These are phyloP conservation scores for Dasypus novemcinctus DNA, from an alignment of 2,113 vertebrate genomes.

Conservation along the genomic window DNA sequence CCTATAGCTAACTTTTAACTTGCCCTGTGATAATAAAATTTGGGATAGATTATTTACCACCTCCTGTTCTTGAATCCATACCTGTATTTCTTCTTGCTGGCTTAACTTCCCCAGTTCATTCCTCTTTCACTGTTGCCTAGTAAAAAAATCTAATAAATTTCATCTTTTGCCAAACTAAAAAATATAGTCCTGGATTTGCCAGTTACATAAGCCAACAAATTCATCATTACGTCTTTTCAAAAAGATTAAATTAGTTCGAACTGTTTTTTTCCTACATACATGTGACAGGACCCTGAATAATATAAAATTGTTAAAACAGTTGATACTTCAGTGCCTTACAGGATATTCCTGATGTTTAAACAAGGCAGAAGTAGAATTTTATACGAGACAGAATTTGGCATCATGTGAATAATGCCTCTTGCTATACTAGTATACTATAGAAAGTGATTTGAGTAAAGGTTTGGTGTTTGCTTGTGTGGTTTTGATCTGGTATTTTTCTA, in stretches of 20 bases:
- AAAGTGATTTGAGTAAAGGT: background rate
- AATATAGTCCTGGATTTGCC: rapidly evolving
- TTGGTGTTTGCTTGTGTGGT: background rate
- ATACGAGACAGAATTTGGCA: background rate
- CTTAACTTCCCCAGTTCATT: background rate
- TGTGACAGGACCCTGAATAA: background rate
- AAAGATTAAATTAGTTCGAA: background rate
- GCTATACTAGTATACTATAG: background rate
- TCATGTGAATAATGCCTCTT: background rate
- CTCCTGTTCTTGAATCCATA: background rate
- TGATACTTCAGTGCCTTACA: background rate
- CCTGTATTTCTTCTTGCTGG: background rate
- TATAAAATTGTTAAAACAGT: background rate
- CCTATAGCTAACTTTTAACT: background rate
- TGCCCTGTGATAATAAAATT: background rate
- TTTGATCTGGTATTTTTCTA: background rate
- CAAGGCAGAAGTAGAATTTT: background rate
- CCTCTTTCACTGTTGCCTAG: background rate
- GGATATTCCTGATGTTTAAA: background rate
- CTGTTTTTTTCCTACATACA: background rate
- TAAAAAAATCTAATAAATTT: background rate
- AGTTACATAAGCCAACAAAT: background rate
- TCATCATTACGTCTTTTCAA: background rate
- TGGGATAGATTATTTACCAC: background rate
- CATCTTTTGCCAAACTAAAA: background rate